These are phyloP conservation scores for Norana najaformis DNA, from an alignment of 2,888 invertebrate genomes.

Conservation along the genomic window DNA sequence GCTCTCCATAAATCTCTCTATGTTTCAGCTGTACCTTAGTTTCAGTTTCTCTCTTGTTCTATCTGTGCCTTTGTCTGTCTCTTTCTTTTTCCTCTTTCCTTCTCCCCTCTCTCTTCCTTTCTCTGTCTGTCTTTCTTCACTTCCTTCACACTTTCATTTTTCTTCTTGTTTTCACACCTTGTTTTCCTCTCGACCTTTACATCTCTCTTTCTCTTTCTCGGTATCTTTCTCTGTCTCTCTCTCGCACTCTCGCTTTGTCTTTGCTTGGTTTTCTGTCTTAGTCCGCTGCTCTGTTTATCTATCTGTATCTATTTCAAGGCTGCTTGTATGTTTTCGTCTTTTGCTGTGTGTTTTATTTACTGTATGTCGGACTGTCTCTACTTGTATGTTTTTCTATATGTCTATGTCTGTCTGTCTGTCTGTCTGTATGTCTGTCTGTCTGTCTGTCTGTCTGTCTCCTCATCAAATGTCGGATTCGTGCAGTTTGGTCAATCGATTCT, in stretches of 20 bases:
- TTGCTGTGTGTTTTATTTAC: no score
- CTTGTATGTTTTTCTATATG: neutral
- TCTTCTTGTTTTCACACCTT: neutral
- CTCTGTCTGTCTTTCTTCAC: neutral
- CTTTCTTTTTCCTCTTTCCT: neutral
- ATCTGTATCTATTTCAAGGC: no score
- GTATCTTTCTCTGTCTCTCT: neutral
- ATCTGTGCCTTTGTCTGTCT: neutral
- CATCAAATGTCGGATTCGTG: neutral
- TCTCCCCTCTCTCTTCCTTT: neutral
- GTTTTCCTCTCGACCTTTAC: neutral
- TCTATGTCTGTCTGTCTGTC: neutral
- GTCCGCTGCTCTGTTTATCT: no score
- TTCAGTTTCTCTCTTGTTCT: neutral
- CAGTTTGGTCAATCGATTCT: no score
- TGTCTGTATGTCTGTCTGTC: neutral
- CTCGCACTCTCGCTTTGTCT: neutral
- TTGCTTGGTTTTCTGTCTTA: neutral
- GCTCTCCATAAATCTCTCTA: neutral
- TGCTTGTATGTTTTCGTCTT: no score
- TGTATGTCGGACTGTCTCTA: no score
- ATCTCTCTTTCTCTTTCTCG: neutral
- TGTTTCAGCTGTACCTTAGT: neutral
- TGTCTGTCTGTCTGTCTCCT: neutral
- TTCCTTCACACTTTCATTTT: neutral